Evolutionary conservation across 2,888 invertebrate species (phyloP), one percentile per base, ranked within the genome.

Genomic region (Lysandra bellargus): DNA sequence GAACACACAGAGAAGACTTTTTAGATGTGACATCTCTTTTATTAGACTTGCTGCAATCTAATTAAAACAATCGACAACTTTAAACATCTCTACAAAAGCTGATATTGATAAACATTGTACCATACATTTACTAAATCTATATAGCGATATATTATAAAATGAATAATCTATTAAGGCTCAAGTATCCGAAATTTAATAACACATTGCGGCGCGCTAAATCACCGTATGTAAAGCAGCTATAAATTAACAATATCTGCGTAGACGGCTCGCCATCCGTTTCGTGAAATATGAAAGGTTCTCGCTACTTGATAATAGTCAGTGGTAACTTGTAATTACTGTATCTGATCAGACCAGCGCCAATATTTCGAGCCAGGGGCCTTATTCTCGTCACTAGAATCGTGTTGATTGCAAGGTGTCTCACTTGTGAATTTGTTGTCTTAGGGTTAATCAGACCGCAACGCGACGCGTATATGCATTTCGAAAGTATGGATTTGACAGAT

Each of bases 221-320:
- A 78, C 33, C 60, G 60, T 73, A 60, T 74, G 44, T 74, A 79
- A 82, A 83, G 83, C 84, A 86, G 88, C 85, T 89, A 93, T 93
- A 93, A 93, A 93, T 93, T 90, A 88, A 90, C 91, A 91, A 90
- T 92, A 90, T 80, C 80, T 78, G 53, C 78, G 69, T 79, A 77
- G 79, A 80, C 79, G 79, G 79, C 72, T 78, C 87, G 88, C 91
- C 91, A 90, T 92, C 91, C 92, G 92, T 92, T 93, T 90, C 90
- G 91, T 93, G 91, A 92, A 93, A 92, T 92, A 93, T 92, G 93
- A 92, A 93, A 92, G 92, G 86, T 87, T 92, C 92, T 80, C 87
- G 84, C 84, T 94, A 94, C 94, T 94, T 93, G 92, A 94, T 94
- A 94, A 93, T 93, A 92, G 91, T 90, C 88, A 89, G 90, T 90